Percentiles rank a stretch among this genome's conserved stretches.
These are phyloP conservation scores for Fregetta grallaria DNA, from an alignment of 2,113 vertebrate species.

Conservation along the genomic window DNA sequence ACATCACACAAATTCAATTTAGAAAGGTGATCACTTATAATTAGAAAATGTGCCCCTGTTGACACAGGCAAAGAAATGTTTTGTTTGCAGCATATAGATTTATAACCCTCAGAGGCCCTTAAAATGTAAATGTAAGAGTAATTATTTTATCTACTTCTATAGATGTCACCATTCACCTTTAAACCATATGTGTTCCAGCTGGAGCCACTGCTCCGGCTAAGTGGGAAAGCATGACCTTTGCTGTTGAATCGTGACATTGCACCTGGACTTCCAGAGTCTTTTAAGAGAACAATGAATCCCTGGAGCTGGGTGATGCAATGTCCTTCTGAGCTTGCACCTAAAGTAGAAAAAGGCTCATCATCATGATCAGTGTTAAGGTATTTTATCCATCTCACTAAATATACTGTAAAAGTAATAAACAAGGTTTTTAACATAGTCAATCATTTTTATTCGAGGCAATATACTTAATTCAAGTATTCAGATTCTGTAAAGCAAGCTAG, in stretches of 20 bases:
- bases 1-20: neutral
- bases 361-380: neutral
- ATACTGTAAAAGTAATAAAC: neutral
- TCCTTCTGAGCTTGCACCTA: neutral
- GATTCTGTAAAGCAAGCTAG: neutral
- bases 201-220: neutral
- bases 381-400: neutral
- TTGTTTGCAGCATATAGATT: neutral
- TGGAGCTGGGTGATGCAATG: neutral
- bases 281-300: slow-evolving; percentile 7
- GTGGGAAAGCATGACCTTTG: neutral
- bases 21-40: neutral
- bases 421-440: neutral
- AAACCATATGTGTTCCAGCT: neutral
- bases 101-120: neutral
- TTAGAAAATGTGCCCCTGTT: neutral
- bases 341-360: neutral
- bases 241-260: neutral
- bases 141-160: neutral
- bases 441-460: neutral
- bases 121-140: neutral
- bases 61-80: neutral
- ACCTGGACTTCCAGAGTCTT: neutral
- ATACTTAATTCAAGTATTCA: neutral
- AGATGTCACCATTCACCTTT: neutral